Percentiles rank a stretch among this genome's conserved stretches.
phyloP scores from a whole-genome alignment of 2,113 vertebrate species.

The Tiliqua scincoides region DNA sequence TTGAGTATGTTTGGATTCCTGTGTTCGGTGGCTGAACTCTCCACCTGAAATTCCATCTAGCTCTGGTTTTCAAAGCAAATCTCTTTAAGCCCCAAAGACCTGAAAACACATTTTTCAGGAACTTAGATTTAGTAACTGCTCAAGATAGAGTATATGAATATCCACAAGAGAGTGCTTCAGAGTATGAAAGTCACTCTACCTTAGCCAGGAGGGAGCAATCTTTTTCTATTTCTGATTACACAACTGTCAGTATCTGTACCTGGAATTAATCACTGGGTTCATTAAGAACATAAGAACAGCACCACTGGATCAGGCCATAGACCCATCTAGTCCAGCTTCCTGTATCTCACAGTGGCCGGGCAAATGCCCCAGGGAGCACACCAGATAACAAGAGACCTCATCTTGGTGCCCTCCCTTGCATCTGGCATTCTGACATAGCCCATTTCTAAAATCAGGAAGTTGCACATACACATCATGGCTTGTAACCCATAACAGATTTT shows the following conservation, averaged over 20 bases:
- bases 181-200: not conserved
- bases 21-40: not conserved
- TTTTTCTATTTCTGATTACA: slow-evolving; percentile 6
- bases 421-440: too few species aligned
- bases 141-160: not conserved
- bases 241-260: not conserved
- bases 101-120: not conserved
- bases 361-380: too few species aligned
- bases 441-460: too few species aligned
- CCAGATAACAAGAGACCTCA: too few species aligned
- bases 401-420: too few species aligned
- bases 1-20: not conserved
- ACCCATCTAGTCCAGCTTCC: too few species aligned
- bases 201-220: not conserved
- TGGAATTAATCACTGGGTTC: not conserved
- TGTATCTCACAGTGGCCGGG: too few species aligned
- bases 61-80: not conserved
- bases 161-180: not conserved
- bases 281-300: too few species aligned
- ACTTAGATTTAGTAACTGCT: not conserved
- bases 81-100: not conserved
- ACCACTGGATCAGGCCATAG: too few species aligned
- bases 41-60: not conserved
- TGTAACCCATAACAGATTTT: too few species aligned
- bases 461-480: too few species aligned